Base-by-base conservation (phyloP, 2,797 vertebrate species). In the Pseudochaenichthys georgianus region DNA sequence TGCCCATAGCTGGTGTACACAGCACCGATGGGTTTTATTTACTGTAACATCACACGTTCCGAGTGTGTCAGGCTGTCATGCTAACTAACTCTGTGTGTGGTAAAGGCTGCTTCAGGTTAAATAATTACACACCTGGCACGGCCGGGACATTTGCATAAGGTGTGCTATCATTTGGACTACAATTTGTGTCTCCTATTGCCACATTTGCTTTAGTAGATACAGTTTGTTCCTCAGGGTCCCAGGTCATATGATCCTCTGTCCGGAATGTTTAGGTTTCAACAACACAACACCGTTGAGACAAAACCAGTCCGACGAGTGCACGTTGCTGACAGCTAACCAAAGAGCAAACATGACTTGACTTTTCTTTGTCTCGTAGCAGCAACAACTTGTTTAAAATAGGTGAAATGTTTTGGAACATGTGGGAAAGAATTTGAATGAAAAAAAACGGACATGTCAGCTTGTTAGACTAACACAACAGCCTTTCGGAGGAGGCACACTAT, bases 281-380 rank as follows among this genome's bases (percentile, higher is more conserved):
- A 81, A 77, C 84, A 78, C 1, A 5, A 1, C 57, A 34, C 2
- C 21, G 13, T 34, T 1, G 16, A 38, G 62, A 23, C 38, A 88
- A 38, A 90, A 93, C 93, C 90, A 86, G 93, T 93, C 63, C 0
- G 69, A 92, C 90, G 73, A 74, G 84, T 62, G 55, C 9, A 2
- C 58, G 54, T 51, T 59, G 53, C 70, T 77, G 52, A 47, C 42
- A 45, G 38, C 59, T 57, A 60, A 68, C 43, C 12, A 77, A 45
- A 68, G 42, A 71, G 42, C n/a, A 69, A 68, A 55, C 66, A 45
- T 1, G 52, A 70, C 69, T 23, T 0, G 5, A n/a, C 58, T 23
- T 64, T n/a, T 59, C 23, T 53, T 1, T 52, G 16, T 57, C 1
- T 12, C 12, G 12, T 2, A 41, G 63, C 77, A 65, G 28, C 43